Evolutionary conservation across 2,113 vertebrate species (phyloP).

Genomic region (Coreoperca whiteheadi): DNA sequence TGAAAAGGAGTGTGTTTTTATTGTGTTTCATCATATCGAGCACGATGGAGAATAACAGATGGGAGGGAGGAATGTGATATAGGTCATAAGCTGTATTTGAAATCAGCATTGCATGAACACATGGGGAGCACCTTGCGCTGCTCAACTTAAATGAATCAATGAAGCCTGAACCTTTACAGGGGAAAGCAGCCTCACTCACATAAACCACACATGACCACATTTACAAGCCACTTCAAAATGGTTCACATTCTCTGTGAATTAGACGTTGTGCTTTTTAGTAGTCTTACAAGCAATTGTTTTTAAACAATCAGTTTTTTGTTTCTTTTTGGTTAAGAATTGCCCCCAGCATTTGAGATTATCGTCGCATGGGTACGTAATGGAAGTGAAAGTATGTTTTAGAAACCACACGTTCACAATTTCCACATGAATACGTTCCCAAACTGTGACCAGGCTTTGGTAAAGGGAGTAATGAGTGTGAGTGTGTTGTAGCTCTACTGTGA

Average conservation of each 20-base stretch:
- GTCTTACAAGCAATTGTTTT: slow-evolving; percentile 43
- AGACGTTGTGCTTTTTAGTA: slow-evolving; percentile 36
- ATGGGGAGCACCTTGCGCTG: slow-evolving; percentile 13
- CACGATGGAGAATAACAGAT: neutral
- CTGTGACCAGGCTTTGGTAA: slow-evolving; percentile 38
- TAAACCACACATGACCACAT: slow-evolving; percentile 66
- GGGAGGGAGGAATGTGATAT: slow-evolving; percentile 22
- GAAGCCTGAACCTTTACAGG: slow-evolving; percentile 28
- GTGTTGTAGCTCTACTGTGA: slow-evolving; percentile 39
- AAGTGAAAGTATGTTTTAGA: slow-evolving; percentile 49
- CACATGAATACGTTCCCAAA: slow-evolving; percentile 35
- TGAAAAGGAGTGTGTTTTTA: slow-evolving; percentile 24
- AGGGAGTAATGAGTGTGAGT: slow-evolving; percentile 49
- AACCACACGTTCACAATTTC: slow-evolving; percentile 62
- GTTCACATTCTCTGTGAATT: slow-evolving; percentile 47
- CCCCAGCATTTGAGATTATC: slow-evolving; percentile 37
- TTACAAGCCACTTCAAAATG: slow-evolving; percentile 67
- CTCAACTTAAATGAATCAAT: slow-evolving; percentile 24
- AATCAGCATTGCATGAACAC: slow-evolving; percentile 18
- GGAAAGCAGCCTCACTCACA: slow-evolving; percentile 36
- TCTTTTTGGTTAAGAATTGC: slow-evolving; percentile 17
- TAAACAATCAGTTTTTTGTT: slow-evolving; percentile 6
- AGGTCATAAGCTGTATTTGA: slow-evolving; percentile 26
- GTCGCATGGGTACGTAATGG: neutral
- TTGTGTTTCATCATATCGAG: slow-evolving; percentile 29